These are phyloP conservation scores for Thoracochromis brauschi DNA, from an alignment of 2,113 vertebrate genomes.

Conservation along the genomic window DNA sequence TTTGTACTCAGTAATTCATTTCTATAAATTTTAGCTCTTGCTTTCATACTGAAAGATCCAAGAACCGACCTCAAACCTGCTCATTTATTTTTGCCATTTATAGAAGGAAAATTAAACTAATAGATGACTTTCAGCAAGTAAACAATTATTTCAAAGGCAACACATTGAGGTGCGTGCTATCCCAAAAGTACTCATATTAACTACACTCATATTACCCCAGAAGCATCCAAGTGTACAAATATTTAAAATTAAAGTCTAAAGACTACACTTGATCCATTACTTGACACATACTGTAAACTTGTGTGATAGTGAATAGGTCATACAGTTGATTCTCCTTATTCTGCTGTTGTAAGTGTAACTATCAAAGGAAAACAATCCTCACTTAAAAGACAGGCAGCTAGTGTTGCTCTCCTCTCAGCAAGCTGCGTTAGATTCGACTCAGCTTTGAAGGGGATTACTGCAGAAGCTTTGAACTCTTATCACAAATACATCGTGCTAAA, in stretches of 20 bases:
- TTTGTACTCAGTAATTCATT: background rate
- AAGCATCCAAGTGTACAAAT: background rate
- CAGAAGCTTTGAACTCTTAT: slow-evolving; percentile 39
- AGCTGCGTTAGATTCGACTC: background rate
- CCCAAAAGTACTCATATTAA: background rate
- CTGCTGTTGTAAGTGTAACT: background rate
- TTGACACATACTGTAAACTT: background rate
- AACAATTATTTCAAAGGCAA: background rate
- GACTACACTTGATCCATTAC: background rate
- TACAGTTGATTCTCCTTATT: background rate
- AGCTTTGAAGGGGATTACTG: background rate
- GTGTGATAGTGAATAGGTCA: background rate
- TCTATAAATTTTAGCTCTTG: background rate
- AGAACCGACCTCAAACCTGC: background rate
- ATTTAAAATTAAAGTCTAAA: background rate
- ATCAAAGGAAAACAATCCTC: background rate
- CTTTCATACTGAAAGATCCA: background rate
- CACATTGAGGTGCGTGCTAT: background rate
- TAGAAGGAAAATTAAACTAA: background rate
- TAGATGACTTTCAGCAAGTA: background rate
- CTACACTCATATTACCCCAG: background rate
- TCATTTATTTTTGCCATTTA: background rate
- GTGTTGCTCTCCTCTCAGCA: background rate
- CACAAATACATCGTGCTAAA: slow-evolving; percentile 9
- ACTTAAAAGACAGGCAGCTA: background rate